Conservation (phyloP, 2,797 vertebrate species). For the Acanthis flammea region DNA sequence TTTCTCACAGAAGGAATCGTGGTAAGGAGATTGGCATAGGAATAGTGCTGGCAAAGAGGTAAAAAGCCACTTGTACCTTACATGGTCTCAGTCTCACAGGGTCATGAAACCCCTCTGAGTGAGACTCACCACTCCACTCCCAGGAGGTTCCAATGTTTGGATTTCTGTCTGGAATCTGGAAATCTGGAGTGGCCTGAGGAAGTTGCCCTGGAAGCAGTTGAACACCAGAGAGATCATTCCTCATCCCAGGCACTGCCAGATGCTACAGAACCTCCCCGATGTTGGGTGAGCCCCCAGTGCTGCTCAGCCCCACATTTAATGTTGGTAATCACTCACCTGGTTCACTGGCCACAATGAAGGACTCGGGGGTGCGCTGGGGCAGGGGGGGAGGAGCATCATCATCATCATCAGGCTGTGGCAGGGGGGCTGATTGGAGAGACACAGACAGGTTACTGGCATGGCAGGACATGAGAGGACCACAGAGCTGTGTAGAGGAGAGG, state of each 20-base stretch:
- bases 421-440: slow-evolving; percentile 20
- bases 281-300: not conserved
- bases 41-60: not conserved
- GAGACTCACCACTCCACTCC: slow-evolving; percentile 63
- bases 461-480: not conserved
- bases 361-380: slow-evolving; percentile 90
- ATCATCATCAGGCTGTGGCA: slow-evolving; percentile 3
- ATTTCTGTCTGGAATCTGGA: slow-evolving; percentile 13
- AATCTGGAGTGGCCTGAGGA: not conserved
- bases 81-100: slow-evolving; percentile 51
- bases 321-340: slow-evolving; percentile 69
- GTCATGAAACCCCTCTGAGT: slow-evolving; percentile 16
- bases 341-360: slow-evolving; percentile 80
- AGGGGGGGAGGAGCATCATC: slow-evolving; percentile 82
- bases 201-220: slow-evolving; percentile 39
- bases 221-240: not conserved
- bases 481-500: not conserved
- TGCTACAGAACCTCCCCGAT: fast-evolving
- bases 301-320: not conserved
- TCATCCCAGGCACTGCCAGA: not conserved
- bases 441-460: not conserved
- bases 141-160: slow-evolving; percentile 16
- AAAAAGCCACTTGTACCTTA: slow-evolving; percentile 51
- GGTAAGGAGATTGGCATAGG: not conserved
- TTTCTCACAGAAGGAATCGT: not conserved